Percentiles rank a stretch among this genome's conserved stretches.
These are phyloP conservation scores for Cyprinodon tularosa DNA, from an alignment of 2,113 vertebrate genomes.

Conservation along the genomic window DNA sequence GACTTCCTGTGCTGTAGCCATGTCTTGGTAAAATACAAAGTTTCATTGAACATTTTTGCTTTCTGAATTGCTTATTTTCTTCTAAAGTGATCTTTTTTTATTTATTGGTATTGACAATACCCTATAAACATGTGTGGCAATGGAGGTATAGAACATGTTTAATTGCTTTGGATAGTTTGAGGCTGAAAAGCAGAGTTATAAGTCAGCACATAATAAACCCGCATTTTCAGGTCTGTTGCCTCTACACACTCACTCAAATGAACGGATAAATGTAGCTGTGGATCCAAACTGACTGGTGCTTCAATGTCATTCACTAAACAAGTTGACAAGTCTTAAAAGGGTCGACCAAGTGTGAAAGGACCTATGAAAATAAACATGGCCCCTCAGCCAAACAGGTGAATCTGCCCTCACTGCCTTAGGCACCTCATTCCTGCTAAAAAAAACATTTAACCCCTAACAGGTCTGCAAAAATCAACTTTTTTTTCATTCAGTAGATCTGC, in stretches of 20 bases:
- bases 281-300: not conserved
- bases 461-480: not conserved
- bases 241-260: constrained; percentile 1
- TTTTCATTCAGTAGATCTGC: not conserved
- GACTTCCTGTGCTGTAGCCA: not conserved
- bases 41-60: no score
- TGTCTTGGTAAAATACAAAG: no score
- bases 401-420: not conserved
- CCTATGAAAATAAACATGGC: not conserved
- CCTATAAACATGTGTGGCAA: not conserved
- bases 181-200: not conserved
- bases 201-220: not conserved
- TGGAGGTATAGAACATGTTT: not conserved
- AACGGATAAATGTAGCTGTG: not conserved
- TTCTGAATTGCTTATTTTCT: no score
- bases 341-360: not conserved
- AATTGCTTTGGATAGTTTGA: not conserved
- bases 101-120: not conserved
- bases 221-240: not conserved
- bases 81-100: no score
- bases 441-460: not conserved
- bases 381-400: not conserved
- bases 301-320: not conserved
- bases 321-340: constrained; percentile 1
- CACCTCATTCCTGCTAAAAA: not conserved